These are phyloP conservation scores for Sebastes trivittatus DNA, from an alignment of 2,797 vertebrate genomes.

Conservation along the genomic window DNA sequence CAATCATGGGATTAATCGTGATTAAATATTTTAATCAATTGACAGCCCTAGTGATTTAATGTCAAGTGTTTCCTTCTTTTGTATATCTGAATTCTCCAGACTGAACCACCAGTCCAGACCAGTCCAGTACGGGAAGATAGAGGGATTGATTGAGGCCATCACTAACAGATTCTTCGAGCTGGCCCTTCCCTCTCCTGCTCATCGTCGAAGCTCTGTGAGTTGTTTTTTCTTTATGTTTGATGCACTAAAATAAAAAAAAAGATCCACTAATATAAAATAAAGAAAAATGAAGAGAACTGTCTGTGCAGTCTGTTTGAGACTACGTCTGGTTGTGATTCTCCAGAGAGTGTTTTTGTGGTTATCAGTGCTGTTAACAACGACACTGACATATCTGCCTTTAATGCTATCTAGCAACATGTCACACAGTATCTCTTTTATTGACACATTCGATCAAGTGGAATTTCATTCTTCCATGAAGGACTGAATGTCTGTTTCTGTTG, in stretches of 20 bases:
- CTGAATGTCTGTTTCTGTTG: not conserved
- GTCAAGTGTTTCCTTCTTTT: not conserved
- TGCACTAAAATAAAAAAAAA: not conserved
- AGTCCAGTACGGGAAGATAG: slow-evolving; percentile 86
- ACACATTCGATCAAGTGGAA: not conserved
- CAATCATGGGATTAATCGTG: no score
- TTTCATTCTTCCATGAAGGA: not conserved
- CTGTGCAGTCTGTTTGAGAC: not conserved
- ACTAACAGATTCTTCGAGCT: slow-evolving; percentile 84
- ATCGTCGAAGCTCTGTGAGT: slow-evolving; percentile 66
- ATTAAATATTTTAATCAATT: no score
- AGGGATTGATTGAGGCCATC: slow-evolving; percentile 82
- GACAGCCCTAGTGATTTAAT: no score
- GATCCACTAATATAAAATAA: not conserved
- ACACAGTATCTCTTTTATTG: not conserved
- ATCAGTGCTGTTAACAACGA: not conserved
- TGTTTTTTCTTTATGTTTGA: not conserved
- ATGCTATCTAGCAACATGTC: not conserved
- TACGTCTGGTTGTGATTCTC: not conserved
- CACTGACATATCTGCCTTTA: not conserved
- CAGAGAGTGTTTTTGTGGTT: not conserved
- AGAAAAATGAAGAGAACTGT: not conserved
- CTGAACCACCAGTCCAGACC: slow-evolving; percentile 89
- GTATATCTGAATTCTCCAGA: slow-evolving; percentile 71
- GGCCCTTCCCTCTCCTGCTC: slow-evolving; percentile 55